These are phyloP conservation scores for Pelusios castaneus DNA, from an alignment of 2,113 vertebrate species.

Conservation along the genomic window DNA sequence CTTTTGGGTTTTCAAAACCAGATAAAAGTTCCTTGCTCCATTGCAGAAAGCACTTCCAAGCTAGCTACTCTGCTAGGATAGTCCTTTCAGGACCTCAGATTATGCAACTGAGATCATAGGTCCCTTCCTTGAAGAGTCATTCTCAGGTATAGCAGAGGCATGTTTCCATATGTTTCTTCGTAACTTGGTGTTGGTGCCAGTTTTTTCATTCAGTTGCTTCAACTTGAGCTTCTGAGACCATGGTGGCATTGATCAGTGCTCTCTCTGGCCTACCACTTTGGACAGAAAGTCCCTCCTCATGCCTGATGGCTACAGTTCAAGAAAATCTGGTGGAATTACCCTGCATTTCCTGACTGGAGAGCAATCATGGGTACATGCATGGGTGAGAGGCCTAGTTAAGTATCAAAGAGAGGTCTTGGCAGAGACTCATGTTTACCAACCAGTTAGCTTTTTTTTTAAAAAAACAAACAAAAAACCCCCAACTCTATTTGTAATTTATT, in stretches of 20 bases:
- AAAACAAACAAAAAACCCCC: too few species aligned
- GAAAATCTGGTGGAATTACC: neutral
- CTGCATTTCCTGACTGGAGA: neutral
- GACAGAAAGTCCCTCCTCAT: neutral
- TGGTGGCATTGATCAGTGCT: neutral
- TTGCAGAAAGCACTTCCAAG: neutral
- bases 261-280: neutral
- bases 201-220: neutral
- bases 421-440: neutral
- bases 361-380: neutral
- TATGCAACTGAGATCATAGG: neutral
- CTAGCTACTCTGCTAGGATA: neutral
- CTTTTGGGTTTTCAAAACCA: too few species aligned
- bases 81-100: neutral
- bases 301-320: neutral
- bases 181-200: accelerated
- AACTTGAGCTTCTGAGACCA: neutral
- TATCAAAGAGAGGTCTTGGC: neutral
- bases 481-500: neutral
- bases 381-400: neutral
- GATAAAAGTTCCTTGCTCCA: neutral
- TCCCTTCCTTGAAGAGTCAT: neutral
- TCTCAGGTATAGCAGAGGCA: neutral
- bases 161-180: neutral
- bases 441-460: neutral